Percentiles rank a stretch among this genome's conserved stretches.
phyloP scores from a whole-genome alignment of 2,113 vertebrate genomes.

The Pluvianellus socialis region DNA sequence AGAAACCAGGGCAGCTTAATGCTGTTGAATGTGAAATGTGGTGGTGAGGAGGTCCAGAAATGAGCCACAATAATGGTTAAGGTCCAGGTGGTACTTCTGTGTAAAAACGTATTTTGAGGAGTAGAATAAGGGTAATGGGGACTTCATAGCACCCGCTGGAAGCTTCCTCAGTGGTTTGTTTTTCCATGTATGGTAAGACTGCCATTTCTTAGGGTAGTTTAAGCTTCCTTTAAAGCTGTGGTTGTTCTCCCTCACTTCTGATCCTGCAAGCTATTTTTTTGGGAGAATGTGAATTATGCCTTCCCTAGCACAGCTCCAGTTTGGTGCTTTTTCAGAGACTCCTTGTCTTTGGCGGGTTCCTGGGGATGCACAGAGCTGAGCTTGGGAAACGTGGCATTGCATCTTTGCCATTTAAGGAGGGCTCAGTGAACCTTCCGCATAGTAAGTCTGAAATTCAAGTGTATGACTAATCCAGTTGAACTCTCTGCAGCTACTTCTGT shows the following conservation, averaged over 20 bases:
- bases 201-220: not conserved
- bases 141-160: not conserved
- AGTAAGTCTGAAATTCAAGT: slow-evolving; percentile 37
- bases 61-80: not conserved
- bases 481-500: not conserved
- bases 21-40: not conserved
- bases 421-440: not conserved
- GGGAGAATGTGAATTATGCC: not conserved
- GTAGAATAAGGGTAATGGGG: not conserved
- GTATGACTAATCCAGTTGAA: slow-evolving; percentile 50
- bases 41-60: not conserved
- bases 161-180: not conserved
- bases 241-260: not conserved
- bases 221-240: not conserved
- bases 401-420: slow-evolving; percentile 62
- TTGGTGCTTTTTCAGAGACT: not conserved
- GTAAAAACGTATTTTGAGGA: not conserved
- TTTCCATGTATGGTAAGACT: not conserved
- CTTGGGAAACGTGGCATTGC: not conserved
- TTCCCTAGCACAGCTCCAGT: not conserved
- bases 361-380: not conserved
- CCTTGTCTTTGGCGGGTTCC: not conserved
- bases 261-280: not conserved
- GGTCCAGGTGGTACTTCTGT: not conserved
- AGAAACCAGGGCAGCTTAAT: not conserved